Evolutionary conservation across 2,113 vertebrate species (phyloP), one percentile per base, ranked within the genome.

Genomic region (Neodontobutis hainanensis): DNA sequence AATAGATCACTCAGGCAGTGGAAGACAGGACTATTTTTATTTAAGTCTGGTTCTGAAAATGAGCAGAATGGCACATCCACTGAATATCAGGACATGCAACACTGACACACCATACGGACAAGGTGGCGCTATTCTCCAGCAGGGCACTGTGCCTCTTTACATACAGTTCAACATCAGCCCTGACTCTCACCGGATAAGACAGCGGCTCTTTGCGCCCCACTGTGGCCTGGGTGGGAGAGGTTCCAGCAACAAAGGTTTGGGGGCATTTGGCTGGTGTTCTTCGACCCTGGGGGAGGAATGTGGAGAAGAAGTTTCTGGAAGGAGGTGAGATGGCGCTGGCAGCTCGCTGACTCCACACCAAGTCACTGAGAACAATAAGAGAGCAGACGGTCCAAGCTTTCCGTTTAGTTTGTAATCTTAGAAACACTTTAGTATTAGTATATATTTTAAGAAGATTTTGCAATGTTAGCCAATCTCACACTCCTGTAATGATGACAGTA

Each of bases 281-380:
- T 87, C 93, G 94, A 56, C 89, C 91, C 65, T 98, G 97, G 0
- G 95, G 94, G 57, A 98, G 93, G 77, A 99, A 90, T 5, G 96
- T 95, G 6, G 95, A 96, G 87, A 98, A 98, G 77, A 93, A 92
- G 83, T 92, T 92, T 82, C 95, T 92, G 16, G 96, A 92, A 0
- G 96, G 94, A 44, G 95, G 91, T 16, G 92, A 91, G 68, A 94
- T 86, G 35, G 89, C 87, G 40, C 88, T 92, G 11, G 90, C 64
- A 4, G 72, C 89, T 56, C 94, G 94, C 87, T 97, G 96, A 85
- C 91, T 95, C 62, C 93, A 94, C 57, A 97, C 93, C 90, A 98
- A 92, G 78, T 95, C 95, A 57, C 97, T 99, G 77, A 10, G 38
- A 62, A 57, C 0, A 43, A 27, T 27, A 27, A 27, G 19, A 27